Evolutionary conservation across 1,140 invertebrate species (phyloP).

Genomic region (Thalassaphorura encarpata): DNA sequence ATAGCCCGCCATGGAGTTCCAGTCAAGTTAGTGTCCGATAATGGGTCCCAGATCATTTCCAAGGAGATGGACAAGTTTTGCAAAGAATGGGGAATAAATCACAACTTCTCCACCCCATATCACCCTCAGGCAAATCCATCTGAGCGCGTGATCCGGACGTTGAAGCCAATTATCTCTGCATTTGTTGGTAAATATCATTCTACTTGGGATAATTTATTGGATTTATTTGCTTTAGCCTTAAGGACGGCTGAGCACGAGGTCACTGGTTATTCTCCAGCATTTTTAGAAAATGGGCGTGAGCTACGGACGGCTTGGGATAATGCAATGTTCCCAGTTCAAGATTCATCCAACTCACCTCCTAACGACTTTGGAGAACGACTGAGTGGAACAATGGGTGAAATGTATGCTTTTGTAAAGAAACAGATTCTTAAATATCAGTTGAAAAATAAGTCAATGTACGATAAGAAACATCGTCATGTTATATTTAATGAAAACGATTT

Average conservation of each 20-base stretch:
- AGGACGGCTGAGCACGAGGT: slow-evolving; percentile 36
- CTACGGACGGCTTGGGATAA: slow-evolving; percentile 6
- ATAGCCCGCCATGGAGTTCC: slow-evolving; percentile 33
- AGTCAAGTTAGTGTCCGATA: slow-evolving; percentile 28
- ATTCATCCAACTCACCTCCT: no score
- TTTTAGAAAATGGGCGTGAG: slow-evolving; percentile 37
- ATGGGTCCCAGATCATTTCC: slow-evolving; percentile 32
- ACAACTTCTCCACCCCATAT: slow-evolving; percentile 21
- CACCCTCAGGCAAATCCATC: slow-evolving; percentile 27
- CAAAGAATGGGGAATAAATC: background rate
- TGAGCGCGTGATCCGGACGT: slow-evolving; percentile 23
- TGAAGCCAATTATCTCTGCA: slow-evolving; percentile 30
- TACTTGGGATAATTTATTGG: slow-evolving; percentile 35
- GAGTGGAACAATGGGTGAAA: no score
- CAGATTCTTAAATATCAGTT: no score
- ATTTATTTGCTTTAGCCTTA: slow-evolving; percentile 38
- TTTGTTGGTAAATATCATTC: background rate
- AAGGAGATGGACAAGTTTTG: slow-evolving; percentile 13
- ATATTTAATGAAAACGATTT: no score
- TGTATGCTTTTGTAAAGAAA: no score
- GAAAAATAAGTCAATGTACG: no score
- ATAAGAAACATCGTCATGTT: no score
- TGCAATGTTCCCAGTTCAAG: no score
- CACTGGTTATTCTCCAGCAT: slow-evolving; percentile 37
- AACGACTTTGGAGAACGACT: no score